Base-by-base conservation (phyloP, 2,797 vertebrate genomes). In the Brotula barbata region DNA sequence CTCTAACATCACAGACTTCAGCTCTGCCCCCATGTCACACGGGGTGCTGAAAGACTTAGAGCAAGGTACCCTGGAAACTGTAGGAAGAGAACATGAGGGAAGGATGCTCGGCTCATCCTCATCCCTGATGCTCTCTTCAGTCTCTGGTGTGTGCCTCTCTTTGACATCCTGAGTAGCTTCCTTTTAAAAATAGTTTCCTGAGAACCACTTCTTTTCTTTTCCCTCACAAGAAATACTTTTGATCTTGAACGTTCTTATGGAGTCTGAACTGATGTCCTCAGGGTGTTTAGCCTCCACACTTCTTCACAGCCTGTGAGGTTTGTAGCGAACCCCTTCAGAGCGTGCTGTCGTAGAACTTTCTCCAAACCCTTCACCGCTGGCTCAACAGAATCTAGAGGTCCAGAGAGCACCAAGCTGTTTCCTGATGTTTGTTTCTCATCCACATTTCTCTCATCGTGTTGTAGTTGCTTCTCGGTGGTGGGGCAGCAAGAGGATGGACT, bases 401-500 rank as follows among this genome's bases (percentile, higher is more conserved):
- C 33, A 43, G 45, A 33, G 39, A 37, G 22, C 19, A 45, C 12
- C 56, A 0, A 17, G 7, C 45, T 34, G 11, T 5, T 1, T 7
- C 22, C 2, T 3, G 4, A 60, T 25, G 5, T 44, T 40, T 0
- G 39, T 15, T 45, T n/a, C 6, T 48, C 12, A 19, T 31, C 7
- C 7, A 13, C 8, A 1, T n/a, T n/a, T 17, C 17, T 22, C 19
- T 56, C 13, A 8, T 15, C 21, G 25, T 20, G 19, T 31, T 68
- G 36, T 64, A 99, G 96, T 96, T 72, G 92, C 94, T 0, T 90
- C 93, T 14, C 93, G 90, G 41, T 98, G 95, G 96, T 98, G 96
- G 96, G 96, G 96, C 57, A 88, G 90, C 55, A 98, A 97, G 83
- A 86, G 96, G 74, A 92, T 96, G 44, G 95, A 98, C 88, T 97